Conservation (phyloP, 2,888 invertebrate genomes). For the Hetaerina titia region DNA sequence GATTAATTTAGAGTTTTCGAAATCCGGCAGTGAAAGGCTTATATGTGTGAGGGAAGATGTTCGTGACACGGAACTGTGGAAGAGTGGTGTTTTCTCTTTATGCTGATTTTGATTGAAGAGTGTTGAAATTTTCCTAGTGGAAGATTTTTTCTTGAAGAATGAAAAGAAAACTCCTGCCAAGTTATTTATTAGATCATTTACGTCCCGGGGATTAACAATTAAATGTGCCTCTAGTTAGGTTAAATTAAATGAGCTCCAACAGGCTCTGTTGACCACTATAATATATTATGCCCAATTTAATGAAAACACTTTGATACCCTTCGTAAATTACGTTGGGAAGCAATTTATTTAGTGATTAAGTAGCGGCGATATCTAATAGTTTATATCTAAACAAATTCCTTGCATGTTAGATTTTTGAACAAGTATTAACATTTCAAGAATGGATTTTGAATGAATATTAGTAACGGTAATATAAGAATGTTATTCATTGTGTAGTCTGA, state of each 20-base stretch:
- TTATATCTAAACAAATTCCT: too few relatives aligned
- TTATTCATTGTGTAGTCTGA: too few relatives aligned
- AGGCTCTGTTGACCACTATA: neutral
- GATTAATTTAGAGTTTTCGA: conserved; percentile 41
- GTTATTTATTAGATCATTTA: neutral
- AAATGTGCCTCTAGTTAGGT: neutral
- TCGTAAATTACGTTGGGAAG: neutral
- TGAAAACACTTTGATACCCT: neutral
- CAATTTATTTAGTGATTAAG: neutral
- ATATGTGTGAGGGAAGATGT: neutral
- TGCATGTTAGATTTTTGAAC: too few relatives aligned
- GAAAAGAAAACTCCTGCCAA: neutral
- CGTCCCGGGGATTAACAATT: neutral
- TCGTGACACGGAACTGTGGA: neutral
- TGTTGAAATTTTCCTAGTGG: conserved; percentile 32
- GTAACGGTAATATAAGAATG: too few relatives aligned
- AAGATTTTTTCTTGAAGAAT: neutral
- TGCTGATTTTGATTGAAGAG: conserved; percentile 42
- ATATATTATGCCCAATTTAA: neutral
- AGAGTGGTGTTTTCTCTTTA: conserved; percentile 28
- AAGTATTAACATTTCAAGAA: too few relatives aligned
- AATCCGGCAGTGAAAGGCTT: conserved; percentile 10
- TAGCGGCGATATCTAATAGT: too few relatives aligned
- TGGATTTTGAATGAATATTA: too few relatives aligned
- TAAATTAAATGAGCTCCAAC: neutral